Evolutionary conservation across 2,888 invertebrate species (phyloP).

Genomic region (Alcis repandata): DNA sequence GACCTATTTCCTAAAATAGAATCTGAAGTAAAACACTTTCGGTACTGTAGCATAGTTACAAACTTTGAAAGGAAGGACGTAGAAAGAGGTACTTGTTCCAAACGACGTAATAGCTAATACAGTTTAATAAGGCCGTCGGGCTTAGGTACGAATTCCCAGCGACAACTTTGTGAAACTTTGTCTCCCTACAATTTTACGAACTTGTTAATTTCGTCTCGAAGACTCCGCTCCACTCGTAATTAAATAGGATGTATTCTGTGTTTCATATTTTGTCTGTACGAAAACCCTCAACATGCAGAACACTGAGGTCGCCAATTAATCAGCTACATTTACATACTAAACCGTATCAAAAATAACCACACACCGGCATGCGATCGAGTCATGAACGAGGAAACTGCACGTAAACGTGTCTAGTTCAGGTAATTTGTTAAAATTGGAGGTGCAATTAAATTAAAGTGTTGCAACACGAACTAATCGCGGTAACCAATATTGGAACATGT

Average conservation of each 20-base stretch:
- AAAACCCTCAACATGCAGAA: conserved; percentile 4
- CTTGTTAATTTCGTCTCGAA: conserved; percentile 5
- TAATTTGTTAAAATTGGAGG: conserved; percentile 12
- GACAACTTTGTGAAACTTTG: conserved; percentile 7
- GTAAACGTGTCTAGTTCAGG: conserved; percentile 16
- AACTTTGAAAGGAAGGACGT: conserved; percentile 6
- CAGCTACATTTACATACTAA: conserved; percentile 9
- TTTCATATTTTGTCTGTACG: no score
- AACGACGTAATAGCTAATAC: not conserved
- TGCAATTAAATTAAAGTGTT: conserved; percentile 27
- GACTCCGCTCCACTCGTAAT: not conserved
- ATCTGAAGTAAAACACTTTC: no score
- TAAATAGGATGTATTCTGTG: not conserved
- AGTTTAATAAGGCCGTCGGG: not conserved
- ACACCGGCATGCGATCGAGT: conserved; percentile 28
- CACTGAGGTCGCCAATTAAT: conserved; percentile 21
- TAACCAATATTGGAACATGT: conserved; percentile 11
- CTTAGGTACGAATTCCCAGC: not conserved
- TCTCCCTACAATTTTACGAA: conserved; percentile 1
- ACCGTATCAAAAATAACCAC: conserved; percentile 18
- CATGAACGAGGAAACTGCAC: conserved; percentile 26
- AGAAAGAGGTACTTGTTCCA: not conserved
- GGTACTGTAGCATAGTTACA: not conserved
- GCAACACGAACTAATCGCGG: conserved; percentile 14
- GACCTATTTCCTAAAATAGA: not conserved